Base-by-base conservation (phyloP, 37 sponge, comb jelly and placozoan species). In the Spongilla lacustris region DNA sequence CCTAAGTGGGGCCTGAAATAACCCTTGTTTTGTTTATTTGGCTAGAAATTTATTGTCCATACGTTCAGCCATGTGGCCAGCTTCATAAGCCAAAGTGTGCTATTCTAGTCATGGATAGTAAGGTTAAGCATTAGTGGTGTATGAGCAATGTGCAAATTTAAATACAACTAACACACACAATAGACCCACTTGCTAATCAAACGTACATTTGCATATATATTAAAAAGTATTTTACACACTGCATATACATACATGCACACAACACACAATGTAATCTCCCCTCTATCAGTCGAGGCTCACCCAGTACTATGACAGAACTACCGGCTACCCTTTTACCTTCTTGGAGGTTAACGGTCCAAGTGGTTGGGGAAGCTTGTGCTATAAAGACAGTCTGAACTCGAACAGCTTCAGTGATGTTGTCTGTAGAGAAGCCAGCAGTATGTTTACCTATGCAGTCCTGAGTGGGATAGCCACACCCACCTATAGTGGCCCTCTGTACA, bases 361-460 rank as follows among this genome's bases (percentile, higher is more conserved):
- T 10, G 92, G 87, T 1, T 87, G 84, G 84, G 92, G 92, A 5
- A 30, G 84, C 27, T 6, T 87, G 28, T 91, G 92, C 36, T 36
- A 25, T 23, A 58, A 58, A 1, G 19, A 14, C 58, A 58, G 19
- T 14, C 58, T 58, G 1, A 58, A 58, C 58, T 58, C 58, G 4
- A 17, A 1, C 1, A 14, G 58, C 58, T 58, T 58, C 58, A 19
- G 14, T 1, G 58, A 58, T 58, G 58, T 58, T 1, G 58, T 58
- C 58, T 58, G 58, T 17, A 58, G 58, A 58, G 58, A 58, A 17
- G 58, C 58, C 58, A 58, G 58, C 58, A 58, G 58, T 17, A 58
- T 58, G 58, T 58, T 58, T 17, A 13, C 58, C 58, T 58, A 58
- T 14, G 4, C 58, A 17, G 58, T 58, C 58, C 4, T 58, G 19